Evolutionary conservation across 2,888 invertebrate species (phyloP), one percentile per base, ranked within the genome.

Genomic region (Cantharis flavilabris): DNA sequence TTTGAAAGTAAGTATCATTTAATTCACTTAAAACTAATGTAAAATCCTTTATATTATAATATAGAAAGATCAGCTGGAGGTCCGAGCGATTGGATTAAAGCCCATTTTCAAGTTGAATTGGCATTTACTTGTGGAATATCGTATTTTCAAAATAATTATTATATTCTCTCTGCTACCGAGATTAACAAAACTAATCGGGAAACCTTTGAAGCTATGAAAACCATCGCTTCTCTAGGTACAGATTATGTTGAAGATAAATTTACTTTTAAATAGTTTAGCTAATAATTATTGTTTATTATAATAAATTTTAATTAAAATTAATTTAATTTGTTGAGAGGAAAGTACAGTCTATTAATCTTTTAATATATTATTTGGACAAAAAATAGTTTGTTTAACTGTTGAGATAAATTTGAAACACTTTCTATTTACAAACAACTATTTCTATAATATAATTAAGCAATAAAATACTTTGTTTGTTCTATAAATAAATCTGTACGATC

Each of bases 401-500:
- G 5, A 0, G 30, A 11, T 30, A 11, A 30, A 30, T 30, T 10
- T 11, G 11, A 30, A 30, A 11, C 9, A 49, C 1, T 23, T 23
- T 5, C 5, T 49, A 49, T n/a, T 7, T n/a, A 13, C n/a, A 49
- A 13, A n/a, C 5, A 49, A n/a, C n/a, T n/a, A 49, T 49, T 49
- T 7, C 4, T n/a, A 49, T 7, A 49, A 49, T n/a, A n/a, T 5
- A 49, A n/a, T n/a, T 49, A 49, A 49, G 49, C n/a, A 49, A n/a
- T 49, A 67, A 67, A 23, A 20, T 64, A 20, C 5, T 63, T 14
- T 3, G n/a, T 64, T 69, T 72, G 76, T 71, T 72, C 49, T 79
- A 91, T 89, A 11, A 84, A 86, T 77, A 93, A 90, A 85, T 93
- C 92, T 76, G 89, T 88, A 3, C 91, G 84, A 80, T 91, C 89